These are phyloP conservation scores for Molossus molossus DNA, from an alignment of 2,797 vertebrate species.

Conservation along the genomic window DNA sequence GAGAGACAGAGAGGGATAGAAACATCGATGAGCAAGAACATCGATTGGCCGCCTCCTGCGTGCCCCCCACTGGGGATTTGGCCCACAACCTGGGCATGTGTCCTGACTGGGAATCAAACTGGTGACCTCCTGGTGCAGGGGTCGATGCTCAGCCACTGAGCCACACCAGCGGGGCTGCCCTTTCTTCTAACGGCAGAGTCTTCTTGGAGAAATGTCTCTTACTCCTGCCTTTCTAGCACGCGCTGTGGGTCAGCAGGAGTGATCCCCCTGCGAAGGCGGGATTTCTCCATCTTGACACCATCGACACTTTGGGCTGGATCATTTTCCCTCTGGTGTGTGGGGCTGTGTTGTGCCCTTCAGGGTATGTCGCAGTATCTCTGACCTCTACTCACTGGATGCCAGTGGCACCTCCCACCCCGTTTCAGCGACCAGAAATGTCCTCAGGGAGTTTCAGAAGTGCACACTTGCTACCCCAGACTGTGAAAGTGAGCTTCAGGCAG, in stretches of 20 bases:
- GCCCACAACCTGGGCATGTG: too few relatives aligned
- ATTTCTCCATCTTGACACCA: background rate
- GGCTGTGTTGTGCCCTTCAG: background rate
- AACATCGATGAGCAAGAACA: too few relatives aligned
- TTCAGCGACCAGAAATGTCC: background rate
- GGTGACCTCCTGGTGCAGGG: too few relatives aligned
- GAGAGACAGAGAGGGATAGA: too few relatives aligned
- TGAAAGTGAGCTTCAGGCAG: background rate
- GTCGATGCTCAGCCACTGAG: too few relatives aligned
- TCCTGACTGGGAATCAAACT: too few relatives aligned
- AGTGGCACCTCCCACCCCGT: rapidly evolving
- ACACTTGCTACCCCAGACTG: background rate
- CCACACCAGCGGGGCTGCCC: too few relatives aligned
- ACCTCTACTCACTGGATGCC: background rate
- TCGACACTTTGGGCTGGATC: background rate
- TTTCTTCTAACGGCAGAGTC: background rate
- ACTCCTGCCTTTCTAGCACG: rapidly evolving
- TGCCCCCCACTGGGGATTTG: too few relatives aligned
- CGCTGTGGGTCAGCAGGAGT: background rate
- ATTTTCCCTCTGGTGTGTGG: background rate
- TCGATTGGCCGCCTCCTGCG: too few relatives aligned
- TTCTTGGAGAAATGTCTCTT: background rate
- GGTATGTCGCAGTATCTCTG: background rate
- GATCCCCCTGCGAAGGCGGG: background rate
- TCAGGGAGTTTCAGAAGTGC: background rate